Conservation (phyloP, 2,888 invertebrate species). For the Schizotus pectinicornis region DNA sequence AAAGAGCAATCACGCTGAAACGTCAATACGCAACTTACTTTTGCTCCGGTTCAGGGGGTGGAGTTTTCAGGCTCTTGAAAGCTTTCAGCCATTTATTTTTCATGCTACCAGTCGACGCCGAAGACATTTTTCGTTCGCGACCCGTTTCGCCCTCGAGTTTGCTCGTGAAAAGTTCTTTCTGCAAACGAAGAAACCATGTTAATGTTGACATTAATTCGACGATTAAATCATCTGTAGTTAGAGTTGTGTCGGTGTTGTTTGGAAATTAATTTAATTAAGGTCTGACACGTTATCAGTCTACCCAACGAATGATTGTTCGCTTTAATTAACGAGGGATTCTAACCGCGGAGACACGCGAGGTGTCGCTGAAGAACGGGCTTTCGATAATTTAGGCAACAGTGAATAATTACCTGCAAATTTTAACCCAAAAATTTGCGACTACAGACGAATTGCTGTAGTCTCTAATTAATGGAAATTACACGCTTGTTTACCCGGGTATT, state of each 20-base stretch:
- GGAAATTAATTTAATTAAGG: slow-evolving; percentile 9
- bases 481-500: too few species aligned
- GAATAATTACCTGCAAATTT: too few species aligned
- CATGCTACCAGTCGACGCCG: slow-evolving; percentile 86
- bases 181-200: slow-evolving; percentile 52
- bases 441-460: too few species aligned
- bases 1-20: neutral
- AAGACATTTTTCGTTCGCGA: slow-evolving; percentile 83
- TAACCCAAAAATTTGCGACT: too few species aligned
- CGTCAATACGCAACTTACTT: neutral
- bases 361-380: too few species aligned
- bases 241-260: too few species aligned
- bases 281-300: slow-evolving; percentile 2
- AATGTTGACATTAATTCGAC: slow-evolving; percentile 6
- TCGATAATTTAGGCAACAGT: too few species aligned
- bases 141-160: slow-evolving; percentile 70
- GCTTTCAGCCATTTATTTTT: slow-evolving; percentile 98
- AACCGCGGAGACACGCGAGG: too few species aligned
- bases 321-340: slow-evolving; percentile 5
- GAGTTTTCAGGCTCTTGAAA: slow-evolving; percentile 91
- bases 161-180: slow-evolving; percentile 85
- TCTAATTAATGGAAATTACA: too few species aligned
- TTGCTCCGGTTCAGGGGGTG: slow-evolving; percentile 56
- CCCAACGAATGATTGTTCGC: slow-evolving; percentile 6
- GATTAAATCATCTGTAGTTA: neutral